Evolutionary conservation across 2,113 vertebrate species (phyloP), one percentile per base, ranked within the genome.

Genomic region (Girardinichthys multiradiatus): DNA sequence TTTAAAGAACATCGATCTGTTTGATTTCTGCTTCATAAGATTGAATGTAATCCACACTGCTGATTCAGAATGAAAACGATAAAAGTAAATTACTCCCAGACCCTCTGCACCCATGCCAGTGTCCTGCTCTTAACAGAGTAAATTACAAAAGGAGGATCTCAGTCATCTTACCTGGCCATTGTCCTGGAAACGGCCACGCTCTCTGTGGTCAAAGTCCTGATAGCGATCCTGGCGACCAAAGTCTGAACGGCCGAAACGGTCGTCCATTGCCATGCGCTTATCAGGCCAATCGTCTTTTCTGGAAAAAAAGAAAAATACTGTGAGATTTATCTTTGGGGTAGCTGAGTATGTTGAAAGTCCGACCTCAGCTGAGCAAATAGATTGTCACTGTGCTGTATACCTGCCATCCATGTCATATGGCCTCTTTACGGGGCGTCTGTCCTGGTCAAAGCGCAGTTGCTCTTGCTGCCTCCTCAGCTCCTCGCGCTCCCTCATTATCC

Each of bases 381-480:
- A 48, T 10, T 11, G 4, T 13, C 0, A 10, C n/a, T 3, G 62
- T 17, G 15, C 10, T 15, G 24, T 15, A 2, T 87, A 98, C 97
- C 98, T 95, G 83, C 91, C 73, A 0, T 98, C 96, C 65, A 95
- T 81, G 76, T 96, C 95, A 0, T 95, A 98, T 1, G 96, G 97
- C 76, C 98, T 94, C 74, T 98, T 95, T 1, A 96, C 3, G 0
- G 95, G 90, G 0, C 97, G 91, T 0, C 97, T 91, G 0, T 98
- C 97, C 81, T 99, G 98, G 6, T 99, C 98, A 0, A 93, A 98
- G 62, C 97, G 96, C 8, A 99, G 89, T 86, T 97, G 96, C 7
- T 99, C 98, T 76, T 99, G 98, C 91, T 98, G 97, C 0, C 97
- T 92, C 0, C 97, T 94, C 76, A 99, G 94, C 90, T 98, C 97